Conservation (phyloP, 2,113 vertebrate species). For the Hemicordylus capensis region DNA sequence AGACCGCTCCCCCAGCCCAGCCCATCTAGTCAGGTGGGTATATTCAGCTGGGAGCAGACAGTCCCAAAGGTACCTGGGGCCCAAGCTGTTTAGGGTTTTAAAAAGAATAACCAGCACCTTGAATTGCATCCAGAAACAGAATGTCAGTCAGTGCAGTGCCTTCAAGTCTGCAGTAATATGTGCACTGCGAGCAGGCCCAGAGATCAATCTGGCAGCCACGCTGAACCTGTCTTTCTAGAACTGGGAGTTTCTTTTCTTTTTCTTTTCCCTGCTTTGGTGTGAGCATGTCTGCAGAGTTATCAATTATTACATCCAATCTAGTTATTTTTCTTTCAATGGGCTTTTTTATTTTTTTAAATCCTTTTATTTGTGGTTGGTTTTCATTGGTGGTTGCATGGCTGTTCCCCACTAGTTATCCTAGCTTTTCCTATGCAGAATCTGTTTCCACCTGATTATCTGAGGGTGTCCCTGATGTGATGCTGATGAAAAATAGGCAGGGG, state of each 20-base stretch:
- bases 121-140: no score
- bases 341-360: slow-evolving; percentile 57
- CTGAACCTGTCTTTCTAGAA: rapidly evolving
- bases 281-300: slow-evolving; percentile 54
- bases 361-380: slow-evolving; percentile 58
- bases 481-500: slow-evolving; percentile 74
- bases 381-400: slow-evolving; percentile 54
- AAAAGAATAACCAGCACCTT: no score
- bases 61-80: no score
- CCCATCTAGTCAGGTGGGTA: no score
- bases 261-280: neutral
- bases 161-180: no score
- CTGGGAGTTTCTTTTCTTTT: neutral
- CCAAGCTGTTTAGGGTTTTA: no score
- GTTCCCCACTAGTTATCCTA: slow-evolving; percentile 58
- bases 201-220: no score
- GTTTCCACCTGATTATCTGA: slow-evolving; percentile 67
- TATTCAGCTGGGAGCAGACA: no score
- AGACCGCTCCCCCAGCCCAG: no score
- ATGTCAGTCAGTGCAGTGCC: no score
- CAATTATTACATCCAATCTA: slow-evolving; percentile 52
- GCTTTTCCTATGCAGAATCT: slow-evolving; percentile 57
- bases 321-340: slow-evolving; percentile 24
- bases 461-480: slow-evolving; percentile 69
- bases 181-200: no score